A percentile compares a stretch with the other conserved stretches of the same genome.
Conservation (phyloP, 2,113 vertebrate species). For the Oxygymnocypris stewartii region DNA sequence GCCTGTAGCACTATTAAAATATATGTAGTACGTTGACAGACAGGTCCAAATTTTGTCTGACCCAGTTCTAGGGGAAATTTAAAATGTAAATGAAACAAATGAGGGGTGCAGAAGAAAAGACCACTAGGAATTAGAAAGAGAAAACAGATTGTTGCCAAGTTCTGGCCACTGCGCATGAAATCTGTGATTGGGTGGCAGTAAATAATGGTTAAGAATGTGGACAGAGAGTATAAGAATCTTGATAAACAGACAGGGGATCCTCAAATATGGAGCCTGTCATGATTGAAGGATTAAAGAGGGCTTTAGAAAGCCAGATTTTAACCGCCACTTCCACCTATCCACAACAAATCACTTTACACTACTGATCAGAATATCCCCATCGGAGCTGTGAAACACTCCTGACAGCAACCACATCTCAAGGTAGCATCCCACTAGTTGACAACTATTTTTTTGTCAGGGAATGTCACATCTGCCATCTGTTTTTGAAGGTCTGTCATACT, state of each 20-base stretch:
- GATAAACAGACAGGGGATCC: neutral
- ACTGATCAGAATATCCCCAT: neutral
- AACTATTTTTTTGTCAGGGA: too few species aligned
- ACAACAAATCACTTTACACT: neutral
- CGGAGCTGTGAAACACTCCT: neutral
- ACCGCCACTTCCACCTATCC: neutral
- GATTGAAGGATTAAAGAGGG: neutral
- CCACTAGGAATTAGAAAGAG: slow-evolving; percentile 8
- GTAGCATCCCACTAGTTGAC: too few species aligned
- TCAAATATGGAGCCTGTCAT: neutral
- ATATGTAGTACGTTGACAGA: slow-evolving; percentile 65
- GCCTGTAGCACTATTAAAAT: slow-evolving; percentile 61
- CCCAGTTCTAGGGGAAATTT: slow-evolving; percentile 68
- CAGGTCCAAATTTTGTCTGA: slow-evolving; percentile 66
- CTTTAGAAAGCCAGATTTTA: slow-evolving; percentile 4
- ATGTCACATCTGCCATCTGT: too few species aligned
- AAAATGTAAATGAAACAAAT: slow-evolving; percentile 65
- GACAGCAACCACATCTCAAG: neutral
- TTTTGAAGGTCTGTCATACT: neutral
- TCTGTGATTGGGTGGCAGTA: neutral
- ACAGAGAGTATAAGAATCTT: slow-evolving; percentile 5
- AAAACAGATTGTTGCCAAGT: slow-evolving; percentile 17
- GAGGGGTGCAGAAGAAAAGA: slow-evolving; percentile 29
- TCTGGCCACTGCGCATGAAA: neutral
- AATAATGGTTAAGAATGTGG: neutral